phyloP scores from a whole-genome alignment of 2,888 invertebrate genomes.

The Chydorus sphaericus region DNA sequence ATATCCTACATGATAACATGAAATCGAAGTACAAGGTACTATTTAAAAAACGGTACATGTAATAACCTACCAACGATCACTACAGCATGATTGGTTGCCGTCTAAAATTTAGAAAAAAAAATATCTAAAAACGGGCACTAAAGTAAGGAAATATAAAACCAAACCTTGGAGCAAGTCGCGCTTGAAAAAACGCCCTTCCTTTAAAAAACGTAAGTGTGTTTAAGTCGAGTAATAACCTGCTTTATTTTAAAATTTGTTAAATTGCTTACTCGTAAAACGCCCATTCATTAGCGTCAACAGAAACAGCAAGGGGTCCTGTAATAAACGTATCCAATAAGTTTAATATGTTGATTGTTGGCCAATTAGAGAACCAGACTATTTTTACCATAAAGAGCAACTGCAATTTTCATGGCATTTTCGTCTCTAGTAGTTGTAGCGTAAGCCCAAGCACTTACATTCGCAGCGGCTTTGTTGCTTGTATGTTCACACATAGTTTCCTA shows the following conservation, averaged over 20 bases:
- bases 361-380: neutral
- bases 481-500: conserved; percentile 2
- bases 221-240: neutral
- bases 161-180: too few species aligned
- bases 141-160: too few species aligned
- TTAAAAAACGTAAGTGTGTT: too few species aligned
- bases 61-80: too few species aligned
- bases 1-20: too few species aligned
- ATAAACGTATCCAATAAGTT: neutral
- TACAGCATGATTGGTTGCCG: too few species aligned
- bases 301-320: neutral
- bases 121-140: too few species aligned
- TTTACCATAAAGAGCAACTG: neutral
- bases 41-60: too few species aligned
- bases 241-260: neutral
- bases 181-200: too few species aligned
- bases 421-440: neutral
- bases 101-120: too few species aligned
- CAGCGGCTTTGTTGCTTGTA: neutral
- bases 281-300: neutral
- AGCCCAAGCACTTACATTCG: neutral
- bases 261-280: neutral
- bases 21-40: too few species aligned
- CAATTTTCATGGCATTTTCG: neutral
- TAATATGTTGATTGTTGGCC: neutral